Conservation (phyloP, 2,888 invertebrate species). For the Callimorpha dominula region DNA sequence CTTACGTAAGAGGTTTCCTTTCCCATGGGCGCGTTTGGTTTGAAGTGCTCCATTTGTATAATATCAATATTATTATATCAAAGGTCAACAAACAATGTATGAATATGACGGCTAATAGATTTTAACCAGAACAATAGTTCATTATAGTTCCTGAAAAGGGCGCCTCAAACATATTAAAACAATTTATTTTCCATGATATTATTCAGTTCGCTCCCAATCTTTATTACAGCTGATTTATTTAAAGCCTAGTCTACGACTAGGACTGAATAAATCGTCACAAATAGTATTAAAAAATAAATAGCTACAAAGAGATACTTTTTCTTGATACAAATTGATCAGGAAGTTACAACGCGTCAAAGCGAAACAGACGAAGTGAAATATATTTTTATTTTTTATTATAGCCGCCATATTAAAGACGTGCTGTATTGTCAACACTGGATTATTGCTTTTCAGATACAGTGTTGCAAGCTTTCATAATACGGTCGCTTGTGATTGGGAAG, state of each 20-base stretch:
- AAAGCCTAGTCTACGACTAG: too few species aligned
- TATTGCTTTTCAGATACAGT: neutral
- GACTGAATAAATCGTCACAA: neutral
- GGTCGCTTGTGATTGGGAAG: neutral
- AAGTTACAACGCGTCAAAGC: neutral
- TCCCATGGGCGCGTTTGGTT: neutral
- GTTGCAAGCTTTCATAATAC: neutral
- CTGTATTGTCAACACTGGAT: neutral
- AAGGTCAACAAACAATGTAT: too few species aligned
- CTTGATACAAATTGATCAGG: neutral
- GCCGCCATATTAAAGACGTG: neutral
- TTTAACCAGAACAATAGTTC: too few species aligned
- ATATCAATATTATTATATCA: too few species aligned
- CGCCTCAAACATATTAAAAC: too few species aligned
- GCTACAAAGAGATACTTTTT: neutral
- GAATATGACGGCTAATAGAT: too few species aligned
- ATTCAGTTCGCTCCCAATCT: neutral
- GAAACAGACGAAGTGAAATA: neutral
- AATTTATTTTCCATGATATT: neutral
- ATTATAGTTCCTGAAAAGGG: too few species aligned
- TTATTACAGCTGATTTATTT: neutral
- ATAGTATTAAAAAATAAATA: neutral
- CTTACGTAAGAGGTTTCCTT: constrained; percentile 1
- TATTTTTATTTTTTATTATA: neutral
- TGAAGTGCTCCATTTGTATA: neutral